A percentile compares a stretch with the other conserved stretches of the same genome.
These are phyloP conservation scores for Ifrita kowaldi DNA, from an alignment of 2,113 vertebrate species.

Conservation along the genomic window DNA sequence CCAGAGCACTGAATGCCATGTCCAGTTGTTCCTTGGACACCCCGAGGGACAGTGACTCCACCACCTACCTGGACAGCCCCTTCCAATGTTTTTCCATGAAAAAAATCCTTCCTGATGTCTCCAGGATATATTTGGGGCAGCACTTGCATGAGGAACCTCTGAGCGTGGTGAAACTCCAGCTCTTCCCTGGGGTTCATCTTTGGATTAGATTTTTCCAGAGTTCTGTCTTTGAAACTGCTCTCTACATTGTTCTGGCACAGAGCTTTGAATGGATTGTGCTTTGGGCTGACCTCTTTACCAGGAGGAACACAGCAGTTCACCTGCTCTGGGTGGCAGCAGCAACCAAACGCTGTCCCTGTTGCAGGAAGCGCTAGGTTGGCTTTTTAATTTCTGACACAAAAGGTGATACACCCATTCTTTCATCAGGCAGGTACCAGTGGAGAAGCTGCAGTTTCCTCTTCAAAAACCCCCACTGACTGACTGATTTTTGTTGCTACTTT, in stretches of 20 bases:
- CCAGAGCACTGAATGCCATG: background rate
- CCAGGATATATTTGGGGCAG: background rate
- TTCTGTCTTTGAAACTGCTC: background rate
- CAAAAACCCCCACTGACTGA: background rate
- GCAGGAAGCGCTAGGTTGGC: background rate
- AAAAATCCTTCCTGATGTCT: background rate
- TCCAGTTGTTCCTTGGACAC: background rate
- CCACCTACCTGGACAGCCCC: background rate
- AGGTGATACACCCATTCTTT: background rate
- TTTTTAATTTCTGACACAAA: background rate
- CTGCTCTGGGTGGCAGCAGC: background rate
- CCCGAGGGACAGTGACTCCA: too few species aligned
- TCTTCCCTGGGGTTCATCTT: background rate
- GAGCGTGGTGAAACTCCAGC: accelerated
- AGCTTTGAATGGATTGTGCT: background rate
- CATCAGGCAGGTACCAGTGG: background rate
- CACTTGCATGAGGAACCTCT: background rate
- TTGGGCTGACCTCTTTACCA: background rate
- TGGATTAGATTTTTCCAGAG: background rate
- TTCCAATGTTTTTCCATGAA: background rate
- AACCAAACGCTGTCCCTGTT: background rate
- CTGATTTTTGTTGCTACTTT: background rate
- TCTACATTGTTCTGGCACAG: background rate
- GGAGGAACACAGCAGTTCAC: background rate
- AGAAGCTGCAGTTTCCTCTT: background rate